Percentiles rank a stretch among this genome's conserved stretches.
Evolutionary conservation across 2,888 invertebrate species (phyloP).

Genomic region (Athalia cordata): DNA sequence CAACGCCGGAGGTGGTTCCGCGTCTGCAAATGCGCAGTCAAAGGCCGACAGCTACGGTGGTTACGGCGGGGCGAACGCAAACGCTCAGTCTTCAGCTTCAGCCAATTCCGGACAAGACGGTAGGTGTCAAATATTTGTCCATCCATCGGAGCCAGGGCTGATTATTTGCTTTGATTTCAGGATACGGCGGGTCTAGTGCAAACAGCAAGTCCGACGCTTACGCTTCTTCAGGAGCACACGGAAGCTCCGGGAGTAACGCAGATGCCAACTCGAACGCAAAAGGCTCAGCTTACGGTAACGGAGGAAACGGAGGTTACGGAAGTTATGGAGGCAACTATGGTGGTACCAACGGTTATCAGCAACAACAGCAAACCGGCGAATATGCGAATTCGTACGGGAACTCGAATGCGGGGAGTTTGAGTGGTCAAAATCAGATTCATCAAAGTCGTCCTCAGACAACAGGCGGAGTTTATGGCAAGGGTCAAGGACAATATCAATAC

Average conservation of each 20-base stretch:
- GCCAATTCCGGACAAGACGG: conserved; percentile 47
- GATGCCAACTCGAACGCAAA: conserved; percentile 48
- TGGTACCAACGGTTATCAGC: conserved; percentile 40
- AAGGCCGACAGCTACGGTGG: conserved; percentile 48
- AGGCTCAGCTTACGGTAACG: background rate
- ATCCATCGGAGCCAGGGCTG: background rate
- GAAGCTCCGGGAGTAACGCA: conserved; percentile 43
- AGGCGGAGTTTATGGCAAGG: background rate
- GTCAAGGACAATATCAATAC: background rate
- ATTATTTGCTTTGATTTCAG: background rate
- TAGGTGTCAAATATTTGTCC: background rate
- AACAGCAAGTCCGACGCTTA: conserved; percentile 27
- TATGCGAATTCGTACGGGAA: conserved; percentile 45
- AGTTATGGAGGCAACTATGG: conserved; percentile 5
- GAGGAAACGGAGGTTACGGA: conserved; percentile 34
- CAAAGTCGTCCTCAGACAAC: too few species aligned
- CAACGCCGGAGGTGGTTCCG: conserved; percentile 35
- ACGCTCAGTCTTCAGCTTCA: conserved; percentile 50
- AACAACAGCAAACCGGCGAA: conserved; percentile 38
- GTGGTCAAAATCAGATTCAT: background rate
- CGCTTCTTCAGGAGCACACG: conserved; percentile 32
- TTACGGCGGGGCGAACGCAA: conserved; percentile 41
- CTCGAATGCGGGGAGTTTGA: conserved; percentile 47
- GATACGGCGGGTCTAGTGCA: conserved; percentile 12
- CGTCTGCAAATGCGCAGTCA: conserved; percentile 49